Base-by-base conservation (phyloP, 1,140 invertebrate species). In the Brevipalpus yothersi region DNA sequence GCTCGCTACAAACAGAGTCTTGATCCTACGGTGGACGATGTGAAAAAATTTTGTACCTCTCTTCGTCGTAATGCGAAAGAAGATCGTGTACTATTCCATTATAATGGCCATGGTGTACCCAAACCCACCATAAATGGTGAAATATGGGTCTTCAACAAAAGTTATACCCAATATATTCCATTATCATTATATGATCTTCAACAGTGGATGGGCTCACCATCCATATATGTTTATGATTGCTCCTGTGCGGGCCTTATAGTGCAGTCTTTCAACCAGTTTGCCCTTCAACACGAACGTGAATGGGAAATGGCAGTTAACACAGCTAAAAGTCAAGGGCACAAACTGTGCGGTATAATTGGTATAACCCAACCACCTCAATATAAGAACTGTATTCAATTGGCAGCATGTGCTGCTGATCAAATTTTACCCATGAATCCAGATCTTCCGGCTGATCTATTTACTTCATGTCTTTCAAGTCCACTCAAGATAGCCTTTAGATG, bases 141-240 rank as follows among this genome's bases (percentile, higher is more conserved):
- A 79, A 93, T 99, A 67, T 98, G 95, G 95, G 93, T 98, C 5
- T 99, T 99, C 72, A 98, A 99, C 75, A 73, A 92, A 82, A 87
- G 81, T 60, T 97, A 91, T 71, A 96, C 92, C 0, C 92, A 99
- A 75, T 99, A 99, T 75, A 98, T 99, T 75, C 95, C 94, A 58
- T 75, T 99, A 66, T 96, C 91, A 55, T 82, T 98, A 45, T 97
- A 92, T 72, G 94, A 98, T 75, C 78, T 99, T 55, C 93, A 98
- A 75, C 85, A 84, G 23, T 98, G 94, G 94, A 96, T 98, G 90
- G 90, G 89, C 57, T 83, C 86, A 57, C 94, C 94, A 8, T 95
- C 92, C 49, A 94, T 99, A 61, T 98, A 97, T 75, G 92, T 98
- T 10, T 98, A 95, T 74, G 94, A 98, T 72, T 98, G 93, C 75